phyloP scores from a whole-genome alignment of 2,797 vertebrate genomes.

The Gadopsis marmoratus region DNA sequence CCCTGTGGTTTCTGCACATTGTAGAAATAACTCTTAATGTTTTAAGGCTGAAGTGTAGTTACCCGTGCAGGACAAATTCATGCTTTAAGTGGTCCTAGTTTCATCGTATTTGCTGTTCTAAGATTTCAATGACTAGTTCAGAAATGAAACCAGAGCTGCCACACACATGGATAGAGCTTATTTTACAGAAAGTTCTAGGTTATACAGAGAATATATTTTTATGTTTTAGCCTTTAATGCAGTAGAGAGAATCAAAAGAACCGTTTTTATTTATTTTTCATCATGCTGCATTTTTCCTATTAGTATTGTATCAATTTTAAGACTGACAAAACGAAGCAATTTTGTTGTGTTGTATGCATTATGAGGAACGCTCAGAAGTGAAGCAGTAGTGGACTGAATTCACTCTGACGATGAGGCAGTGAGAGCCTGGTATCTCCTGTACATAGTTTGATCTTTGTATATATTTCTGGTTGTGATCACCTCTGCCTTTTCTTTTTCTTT shows the following conservation, averaged over 20 bases:
- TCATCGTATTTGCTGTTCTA: conserved; percentile 55
- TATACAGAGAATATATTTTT: conserved; percentile 83
- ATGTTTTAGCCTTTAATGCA: conserved; percentile 78
- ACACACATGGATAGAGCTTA: conserved; percentile 55
- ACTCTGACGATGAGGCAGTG: conserved; percentile 67
- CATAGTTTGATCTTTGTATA: conserved; percentile 87
- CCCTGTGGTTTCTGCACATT: conserved; percentile 31
- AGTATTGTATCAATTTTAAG: conserved; percentile 72
- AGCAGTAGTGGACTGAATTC: conserved; percentile 70
- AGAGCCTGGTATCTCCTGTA: conserved; percentile 81
- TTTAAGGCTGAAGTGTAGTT: conserved; percentile 43
- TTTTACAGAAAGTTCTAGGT: conserved; percentile 68
- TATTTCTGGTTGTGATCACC: conserved; percentile 87
- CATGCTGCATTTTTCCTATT: conserved; percentile 82
- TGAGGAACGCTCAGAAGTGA: conserved; percentile 75
- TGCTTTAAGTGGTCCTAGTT: conserved; percentile 70
- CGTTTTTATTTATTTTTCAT: conserved; percentile 74
- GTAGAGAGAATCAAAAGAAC: conserved; percentile 59
- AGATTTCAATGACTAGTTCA: conserved; percentile 47
- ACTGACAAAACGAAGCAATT: conserved; percentile 71
- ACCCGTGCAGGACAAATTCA: conserved; percentile 38
- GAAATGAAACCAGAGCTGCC: conserved; percentile 61
- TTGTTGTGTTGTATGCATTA: conserved; percentile 77
- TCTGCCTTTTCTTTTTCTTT: conserved; percentile 81
- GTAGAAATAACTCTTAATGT: conserved; percentile 38